These are phyloP conservation scores for Caenorhabditis remanei DNA, from an alignment of 1,140 invertebrate species.

Conservation along the genomic window DNA sequence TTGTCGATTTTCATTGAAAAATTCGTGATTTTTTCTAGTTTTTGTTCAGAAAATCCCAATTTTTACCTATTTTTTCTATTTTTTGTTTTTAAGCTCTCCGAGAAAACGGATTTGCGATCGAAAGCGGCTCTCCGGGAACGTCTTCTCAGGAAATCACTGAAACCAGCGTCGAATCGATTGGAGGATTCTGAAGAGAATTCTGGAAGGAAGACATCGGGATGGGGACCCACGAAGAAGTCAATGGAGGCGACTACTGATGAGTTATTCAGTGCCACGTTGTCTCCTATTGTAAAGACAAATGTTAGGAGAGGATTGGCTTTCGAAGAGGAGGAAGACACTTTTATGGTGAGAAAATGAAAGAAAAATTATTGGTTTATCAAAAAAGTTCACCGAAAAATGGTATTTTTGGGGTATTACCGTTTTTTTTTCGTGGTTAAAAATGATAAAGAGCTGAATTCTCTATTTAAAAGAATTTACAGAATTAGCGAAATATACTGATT, in stretches of 20 bases:
- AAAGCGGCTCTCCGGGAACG: constrained; percentile 5
- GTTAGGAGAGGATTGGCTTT: too few relatives aligned
- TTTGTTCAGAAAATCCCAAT: too few relatives aligned
- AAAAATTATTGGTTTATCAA: too few relatives aligned
- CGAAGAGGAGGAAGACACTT: not conserved
- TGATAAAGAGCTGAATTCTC: too few relatives aligned
- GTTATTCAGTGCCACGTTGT: not conserved
- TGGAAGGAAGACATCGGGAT: not conserved
- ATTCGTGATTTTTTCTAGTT: too few relatives aligned
- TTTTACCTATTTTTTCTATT: too few relatives aligned
- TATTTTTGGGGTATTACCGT: too few relatives aligned
- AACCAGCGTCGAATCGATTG: not conserved
- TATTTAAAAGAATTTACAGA: too few relatives aligned
- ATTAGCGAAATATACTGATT: too few relatives aligned
- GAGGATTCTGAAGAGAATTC: not conserved
- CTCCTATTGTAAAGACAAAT: not conserved
- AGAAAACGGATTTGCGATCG: not conserved
- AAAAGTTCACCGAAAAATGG: too few relatives aligned
- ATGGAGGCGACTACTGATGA: not conserved
- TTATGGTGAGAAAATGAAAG: not conserved
- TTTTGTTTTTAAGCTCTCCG: not conserved
- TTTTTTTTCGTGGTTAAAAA: too few relatives aligned
- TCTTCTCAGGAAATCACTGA: constrained; percentile 17
- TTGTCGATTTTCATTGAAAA: too few relatives aligned
- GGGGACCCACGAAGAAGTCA: not conserved